A percentile compares a stretch with the other conserved stretches of the same genome.
Evolutionary conservation across 2,888 invertebrate species (phyloP).

Genomic region (Cataglyphis livida): DNA sequence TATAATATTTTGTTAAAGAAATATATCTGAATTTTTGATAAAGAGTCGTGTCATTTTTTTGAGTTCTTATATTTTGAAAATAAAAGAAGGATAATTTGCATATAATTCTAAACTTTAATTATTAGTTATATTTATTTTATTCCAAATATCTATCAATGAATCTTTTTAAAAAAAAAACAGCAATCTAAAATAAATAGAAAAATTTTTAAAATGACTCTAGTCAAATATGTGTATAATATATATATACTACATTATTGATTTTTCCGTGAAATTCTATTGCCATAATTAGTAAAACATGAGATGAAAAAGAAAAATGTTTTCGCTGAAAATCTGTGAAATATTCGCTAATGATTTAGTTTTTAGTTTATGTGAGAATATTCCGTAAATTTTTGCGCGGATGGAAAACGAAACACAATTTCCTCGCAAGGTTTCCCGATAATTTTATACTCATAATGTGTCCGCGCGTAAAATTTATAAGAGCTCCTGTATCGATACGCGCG

Average conservation of each 20-base stretch:
- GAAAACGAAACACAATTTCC: constrained; percentile 9
- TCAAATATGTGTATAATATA: too few relatives aligned
- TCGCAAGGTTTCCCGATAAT: constrained; percentile 2
- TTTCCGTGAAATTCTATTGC: not conserved
- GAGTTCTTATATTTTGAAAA: not conserved
- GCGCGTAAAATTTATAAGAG: not conserved
- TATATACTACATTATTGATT: not conserved
- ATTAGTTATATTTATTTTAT: not conserved
- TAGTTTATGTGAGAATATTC: not conserved
- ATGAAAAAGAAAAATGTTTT: not conserved
- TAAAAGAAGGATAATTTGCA: not conserved
- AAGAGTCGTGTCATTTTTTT: not conserved
- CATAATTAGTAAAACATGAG: not conserved
- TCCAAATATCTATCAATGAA: not conserved
- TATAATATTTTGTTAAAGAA: too few relatives aligned
- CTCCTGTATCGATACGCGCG: not conserved
- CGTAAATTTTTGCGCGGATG: not conserved
- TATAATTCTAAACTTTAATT: not conserved
- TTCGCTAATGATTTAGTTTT: not conserved
- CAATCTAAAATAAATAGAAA: not conserved
- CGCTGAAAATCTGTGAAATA: not conserved
- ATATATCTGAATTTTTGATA: too few relatives aligned
- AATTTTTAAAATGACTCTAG: not conserved
- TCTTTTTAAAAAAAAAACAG: not conserved
- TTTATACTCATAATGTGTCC: constrained; percentile 7